Percentiles rank a stretch among this genome's conserved stretches.
Conservation (phyloP, 2,797 vertebrate species). For the Galagoides demidoff region DNA sequence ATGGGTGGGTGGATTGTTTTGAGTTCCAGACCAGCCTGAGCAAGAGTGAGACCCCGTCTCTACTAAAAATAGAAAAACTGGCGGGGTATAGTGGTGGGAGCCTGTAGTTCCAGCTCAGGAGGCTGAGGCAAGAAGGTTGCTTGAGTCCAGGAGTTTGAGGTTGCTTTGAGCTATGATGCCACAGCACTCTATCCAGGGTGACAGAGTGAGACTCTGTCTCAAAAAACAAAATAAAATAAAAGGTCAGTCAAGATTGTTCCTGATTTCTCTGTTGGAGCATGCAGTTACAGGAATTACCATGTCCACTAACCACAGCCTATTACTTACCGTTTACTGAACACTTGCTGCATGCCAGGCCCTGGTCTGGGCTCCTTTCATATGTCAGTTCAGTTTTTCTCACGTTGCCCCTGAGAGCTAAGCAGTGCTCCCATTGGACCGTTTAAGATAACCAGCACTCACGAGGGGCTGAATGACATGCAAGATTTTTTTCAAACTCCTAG, state of each 20-base stretch:
- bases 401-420: neutral
- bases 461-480: neutral
- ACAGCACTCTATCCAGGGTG: no score
- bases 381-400: neutral
- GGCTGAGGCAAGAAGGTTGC: no score
- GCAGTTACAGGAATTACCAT: neutral
- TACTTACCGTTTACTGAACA: neutral
- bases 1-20: no score
- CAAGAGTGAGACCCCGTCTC: no score
- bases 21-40: no score
- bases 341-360: neutral
- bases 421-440: neutral
- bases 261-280: neutral
- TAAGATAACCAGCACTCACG: neutral
- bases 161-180: no score
- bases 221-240: no score
- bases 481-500: neutral
- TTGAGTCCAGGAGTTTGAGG: no score
- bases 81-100: no score
- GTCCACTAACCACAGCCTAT: rapidly evolving
- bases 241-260: neutral
- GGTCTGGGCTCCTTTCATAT: neutral
- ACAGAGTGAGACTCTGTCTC: no score
- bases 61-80: no score
- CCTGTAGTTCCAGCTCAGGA: no score